Base-by-base conservation (phyloP, 2,113 vertebrate genomes). In the Anguilla rostrata region DNA sequence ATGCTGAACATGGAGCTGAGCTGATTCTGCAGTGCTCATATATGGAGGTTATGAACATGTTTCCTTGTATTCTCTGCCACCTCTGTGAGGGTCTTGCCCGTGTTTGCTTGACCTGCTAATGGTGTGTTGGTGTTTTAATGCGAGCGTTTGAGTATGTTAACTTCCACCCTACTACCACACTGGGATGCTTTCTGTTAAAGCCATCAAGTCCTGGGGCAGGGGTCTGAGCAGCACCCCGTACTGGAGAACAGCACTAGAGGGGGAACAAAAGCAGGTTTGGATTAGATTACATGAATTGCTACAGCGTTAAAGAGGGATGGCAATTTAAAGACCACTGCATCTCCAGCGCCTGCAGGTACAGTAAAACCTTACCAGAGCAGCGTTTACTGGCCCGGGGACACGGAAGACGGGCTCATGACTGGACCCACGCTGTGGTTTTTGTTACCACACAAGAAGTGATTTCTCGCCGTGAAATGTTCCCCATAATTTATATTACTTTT, bases 401-500 rank as follows among this genome's bases (percentile, higher is more conserved):
- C n/a, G 71, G n/a, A 9, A 34, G n/a, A 75, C 4, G n/a, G 6
- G 26, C 26, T 22, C n/a, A 34, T 14, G 7, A 75, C 34, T 34
- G 71, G 71, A n/a, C 2, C 20, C 71, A 26, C 6, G 71, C 71
- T 34, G 71, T 8, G 26, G 71, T 75, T 26, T 34, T n/a, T 75
- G 8, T 34, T 75, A 81, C 80, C 39, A 22, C 80, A 41, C 39
- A 46, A 81, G 80, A 43, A 11, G 79, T 43, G 79, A 46, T 15
- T n/a, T 3, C 8, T 46, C 41, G 22, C 39, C 40, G 41, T 12
- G 7, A 75, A 75, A 43, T 14, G 20, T 81, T 81, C 12, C 80
- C 34, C 79, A 40, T 81, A 43, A 81, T 71, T 39, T 84, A 84
- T 86, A 86, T 86, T 79, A 80, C 57, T 84, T 87, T 41, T 20